Base-by-base conservation (phyloP, 2,888 invertebrate genomes). In the Phaonia tiefii region DNA sequence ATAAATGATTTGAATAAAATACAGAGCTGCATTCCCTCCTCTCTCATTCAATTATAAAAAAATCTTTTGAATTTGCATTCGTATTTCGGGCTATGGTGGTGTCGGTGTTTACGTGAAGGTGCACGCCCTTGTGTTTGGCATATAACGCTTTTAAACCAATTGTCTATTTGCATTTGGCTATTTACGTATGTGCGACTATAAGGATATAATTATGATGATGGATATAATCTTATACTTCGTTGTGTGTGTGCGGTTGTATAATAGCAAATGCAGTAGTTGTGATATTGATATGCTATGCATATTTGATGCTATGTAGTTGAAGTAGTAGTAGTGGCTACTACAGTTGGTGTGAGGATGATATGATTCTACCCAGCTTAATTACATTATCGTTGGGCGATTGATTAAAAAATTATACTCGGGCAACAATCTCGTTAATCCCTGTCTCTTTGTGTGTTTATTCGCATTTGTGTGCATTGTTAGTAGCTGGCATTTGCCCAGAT, bases 371-470 rank as follows among this genome's bases (percentile, higher is more conserved):
- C 39, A 69, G 76, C 66, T 80, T 76, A 76, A 80, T 80, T 76
- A 73, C 70, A 73, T 80, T 80, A 80, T 73, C 58, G 65, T 73
- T 76, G 42, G 73, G 70, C 73, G 80, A 80, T 80, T 76, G 69
- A 65, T 69, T 73, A 26, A 73, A 26, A n/a, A n/a, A n/a, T n/a
- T n/a, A 75, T 56, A 69, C 66, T 67, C 56, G 44, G 60, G 46
- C 56, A 31, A 25, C 13, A 51, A 51, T 31, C n/a, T 31, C 4
- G 4, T 31, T 8, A 31, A 3, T 31, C 31, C 31, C 31, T 31
- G 10, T 44, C n/a, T 5, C 13, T 4, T n/a, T 26, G 15, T 26
- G 46, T 26, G n/a, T 49, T 15, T 37, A 58, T 13, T n/a, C n/a
- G n/a, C n/a, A n/a, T n/a, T n/a, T n/a, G n/a, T n/a, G n/a, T n/a